phyloP scores from a whole-genome alignment of 2,797 vertebrate genomes.

The Sarcophilus harrisii region DNA sequence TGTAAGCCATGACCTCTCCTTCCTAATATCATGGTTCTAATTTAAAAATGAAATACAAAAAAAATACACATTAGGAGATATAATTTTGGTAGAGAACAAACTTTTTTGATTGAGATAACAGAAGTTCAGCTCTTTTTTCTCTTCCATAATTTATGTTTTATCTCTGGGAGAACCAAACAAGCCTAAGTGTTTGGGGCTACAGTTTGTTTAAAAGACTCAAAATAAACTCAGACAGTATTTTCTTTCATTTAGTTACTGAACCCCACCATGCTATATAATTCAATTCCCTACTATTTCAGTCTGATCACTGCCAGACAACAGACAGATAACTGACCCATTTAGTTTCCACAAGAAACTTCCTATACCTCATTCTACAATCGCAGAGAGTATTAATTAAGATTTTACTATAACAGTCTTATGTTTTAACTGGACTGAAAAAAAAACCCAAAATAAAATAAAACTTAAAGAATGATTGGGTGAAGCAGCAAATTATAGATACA shows the following conservation, averaged over 20 bases:
- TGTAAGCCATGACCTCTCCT: too few relatives aligned
- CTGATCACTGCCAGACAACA: conserved; percentile 22
- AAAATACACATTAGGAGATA: conserved; percentile 46
- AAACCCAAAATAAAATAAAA: not conserved
- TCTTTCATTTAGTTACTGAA: not conserved
- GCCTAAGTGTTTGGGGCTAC: not conserved
- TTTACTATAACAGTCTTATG: not conserved
- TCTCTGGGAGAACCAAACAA: not conserved
- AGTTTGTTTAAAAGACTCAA: not conserved
- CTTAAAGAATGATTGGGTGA: too few relatives aligned
- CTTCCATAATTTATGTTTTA: conserved; percentile 20
- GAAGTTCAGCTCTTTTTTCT: conserved; percentile 36
- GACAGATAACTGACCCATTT: conserved; percentile 15
- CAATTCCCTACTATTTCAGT: conserved; percentile 25
- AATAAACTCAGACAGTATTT: conserved; percentile 5
- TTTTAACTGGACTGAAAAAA: conserved; percentile 53
- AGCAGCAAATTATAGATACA: too few relatives aligned
- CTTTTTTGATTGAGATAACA: conserved; percentile 51
- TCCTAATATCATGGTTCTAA: too few relatives aligned
- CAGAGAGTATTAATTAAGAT: conserved; percentile 56
- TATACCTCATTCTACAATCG: conserved; percentile 5
- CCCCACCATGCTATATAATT: conserved; percentile 16
- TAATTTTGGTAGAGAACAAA: conserved; percentile 57
- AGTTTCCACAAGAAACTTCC: not conserved
- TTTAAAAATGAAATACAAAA: conserved; percentile 3